Evolutionary conservation across 2,888 invertebrate species (phyloP).

Genomic region (Brachylomia viminalis): DNA sequence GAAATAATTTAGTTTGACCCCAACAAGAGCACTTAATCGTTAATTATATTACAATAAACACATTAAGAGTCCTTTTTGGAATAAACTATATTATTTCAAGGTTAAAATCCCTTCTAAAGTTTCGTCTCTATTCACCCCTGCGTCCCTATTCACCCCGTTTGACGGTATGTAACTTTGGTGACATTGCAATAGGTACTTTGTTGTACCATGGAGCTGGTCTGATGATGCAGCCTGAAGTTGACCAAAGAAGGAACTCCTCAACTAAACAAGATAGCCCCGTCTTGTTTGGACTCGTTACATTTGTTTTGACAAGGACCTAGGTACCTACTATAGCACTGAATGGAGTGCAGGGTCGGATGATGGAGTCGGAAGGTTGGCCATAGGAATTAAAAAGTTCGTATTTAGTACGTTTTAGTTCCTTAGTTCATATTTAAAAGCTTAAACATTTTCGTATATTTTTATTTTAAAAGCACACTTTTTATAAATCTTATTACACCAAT

Average conservation of each 20-base stretch:
- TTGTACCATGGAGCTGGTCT: too few species aligned
- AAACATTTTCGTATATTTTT: not conserved
- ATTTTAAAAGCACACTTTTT: slow-evolving; percentile 2
- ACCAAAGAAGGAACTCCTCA: not conserved
- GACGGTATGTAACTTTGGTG: too few species aligned
- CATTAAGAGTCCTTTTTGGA: too few species aligned
- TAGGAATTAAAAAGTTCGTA: not conserved
- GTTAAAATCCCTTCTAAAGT: too few species aligned
- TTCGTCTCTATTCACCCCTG: too few species aligned
- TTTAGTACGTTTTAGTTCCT: not conserved
- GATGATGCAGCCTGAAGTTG: too few species aligned
- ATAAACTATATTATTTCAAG: too few species aligned
- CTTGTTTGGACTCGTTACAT: not conserved
- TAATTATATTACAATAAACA: too few species aligned
- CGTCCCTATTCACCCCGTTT: too few species aligned
- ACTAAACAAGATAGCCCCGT: not conserved
- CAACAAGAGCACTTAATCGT: too few species aligned
- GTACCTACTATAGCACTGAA: not conserved
- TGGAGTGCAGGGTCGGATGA: not conserved
- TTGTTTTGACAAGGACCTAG: not conserved
- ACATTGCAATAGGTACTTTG: too few species aligned
- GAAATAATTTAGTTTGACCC: too few species aligned
- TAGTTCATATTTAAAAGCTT: not conserved
- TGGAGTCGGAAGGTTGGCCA: not conserved
- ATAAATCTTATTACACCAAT: not conserved